phyloP scores from a whole-genome alignment of 2,113 vertebrate genomes.

The Platanista minor region DNA sequence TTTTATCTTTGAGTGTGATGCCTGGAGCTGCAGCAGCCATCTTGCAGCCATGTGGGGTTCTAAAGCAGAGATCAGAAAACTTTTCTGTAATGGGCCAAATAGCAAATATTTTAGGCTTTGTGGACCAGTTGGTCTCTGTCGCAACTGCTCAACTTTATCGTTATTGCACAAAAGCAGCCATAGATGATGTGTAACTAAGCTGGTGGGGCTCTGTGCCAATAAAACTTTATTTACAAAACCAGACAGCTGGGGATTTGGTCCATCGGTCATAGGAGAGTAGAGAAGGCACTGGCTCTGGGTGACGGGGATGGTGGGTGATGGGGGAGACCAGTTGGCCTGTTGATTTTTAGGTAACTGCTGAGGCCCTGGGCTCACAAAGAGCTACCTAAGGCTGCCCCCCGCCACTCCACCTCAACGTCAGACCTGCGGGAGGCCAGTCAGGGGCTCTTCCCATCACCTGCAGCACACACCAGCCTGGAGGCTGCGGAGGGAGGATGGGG shows the following conservation, averaged over 20 bases:
- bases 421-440: background rate
- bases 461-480: background rate
- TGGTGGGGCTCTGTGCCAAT: background rate
- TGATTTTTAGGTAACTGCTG: background rate
- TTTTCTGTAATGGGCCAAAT: background rate
- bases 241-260: background rate
- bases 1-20: background rate
- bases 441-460: background rate
- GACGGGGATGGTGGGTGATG: background rate
- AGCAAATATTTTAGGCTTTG: background rate
- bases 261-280: background rate
- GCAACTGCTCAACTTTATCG: background rate
- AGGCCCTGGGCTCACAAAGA: background rate
- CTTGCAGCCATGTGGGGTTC: background rate
- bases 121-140: background rate
- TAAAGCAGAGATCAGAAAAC: background rate
- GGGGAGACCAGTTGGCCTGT: background rate
- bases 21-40: background rate
- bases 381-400: background rate
- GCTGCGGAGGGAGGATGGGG: background rate
- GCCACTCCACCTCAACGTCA: background rate
- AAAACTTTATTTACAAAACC: background rate
- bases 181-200: background rate
- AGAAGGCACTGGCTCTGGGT: background rate
- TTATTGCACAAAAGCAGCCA: background rate